Percentiles rank a stretch among this genome's conserved stretches.
Conservation (phyloP, 2,888 invertebrate species). For the Hypena proboscidalis region DNA sequence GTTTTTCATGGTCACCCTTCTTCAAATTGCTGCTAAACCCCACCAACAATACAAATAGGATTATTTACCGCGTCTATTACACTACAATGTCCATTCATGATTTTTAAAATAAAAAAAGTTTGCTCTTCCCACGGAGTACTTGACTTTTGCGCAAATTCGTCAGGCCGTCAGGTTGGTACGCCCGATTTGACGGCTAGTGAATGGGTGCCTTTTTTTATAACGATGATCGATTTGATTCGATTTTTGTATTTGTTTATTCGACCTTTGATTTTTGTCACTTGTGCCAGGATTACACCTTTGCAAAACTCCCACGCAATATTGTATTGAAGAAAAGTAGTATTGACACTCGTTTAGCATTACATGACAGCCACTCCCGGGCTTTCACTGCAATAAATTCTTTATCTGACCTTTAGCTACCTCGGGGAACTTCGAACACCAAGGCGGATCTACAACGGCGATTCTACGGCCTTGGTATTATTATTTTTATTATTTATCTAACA, state of each 20-base stretch:
- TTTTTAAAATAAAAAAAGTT: conserved; percentile 52
- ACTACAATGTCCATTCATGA: conserved; percentile 72
- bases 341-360: background rate
- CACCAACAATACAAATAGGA: conserved; percentile 72
- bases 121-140: conserved; percentile 66
- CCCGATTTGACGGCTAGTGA: conserved; percentile 48
- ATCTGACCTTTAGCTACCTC: too few species aligned
- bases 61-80: conserved; percentile 79
- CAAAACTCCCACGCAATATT: conserved; percentile 65
- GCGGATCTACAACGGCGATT: too few species aligned
- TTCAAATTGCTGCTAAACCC: conserved; percentile 52
- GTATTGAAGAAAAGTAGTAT: conserved; percentile 6
- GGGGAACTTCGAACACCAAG: too few species aligned
- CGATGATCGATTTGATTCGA: conserved; percentile 76
- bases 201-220: conserved; percentile 56
- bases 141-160: conserved; percentile 62
- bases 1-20: conserved; percentile 46
- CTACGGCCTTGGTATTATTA: too few species aligned
- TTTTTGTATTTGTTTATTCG: conserved; percentile 75
- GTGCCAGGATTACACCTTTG: conserved; percentile 48
- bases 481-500: too few species aligned
- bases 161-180: conserved; percentile 55
- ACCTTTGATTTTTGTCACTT: conserved; percentile 47
- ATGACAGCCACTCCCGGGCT: too few species aligned
- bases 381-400: too few species aligned